Conservation (phyloP, 53 echinoderm and acorn worm species). For the Patiria pectinifera region DNA sequence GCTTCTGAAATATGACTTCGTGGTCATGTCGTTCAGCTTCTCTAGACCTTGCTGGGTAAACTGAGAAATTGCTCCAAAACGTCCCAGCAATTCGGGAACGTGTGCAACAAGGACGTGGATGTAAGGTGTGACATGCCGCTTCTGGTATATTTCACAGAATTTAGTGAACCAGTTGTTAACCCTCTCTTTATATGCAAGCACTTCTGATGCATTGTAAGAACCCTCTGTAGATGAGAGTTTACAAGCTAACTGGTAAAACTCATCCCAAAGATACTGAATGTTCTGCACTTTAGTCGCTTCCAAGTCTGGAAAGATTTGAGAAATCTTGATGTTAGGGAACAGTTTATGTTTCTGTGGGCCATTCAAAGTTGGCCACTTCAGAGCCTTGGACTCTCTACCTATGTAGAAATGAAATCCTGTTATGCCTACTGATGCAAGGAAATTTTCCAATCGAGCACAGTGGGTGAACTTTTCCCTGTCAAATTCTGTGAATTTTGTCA, state of each 20-base stretch:
- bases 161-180: conserved; percentile 31
- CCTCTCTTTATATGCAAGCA: conserved; percentile 36
- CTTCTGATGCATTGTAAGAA: conserved; percentile 26
- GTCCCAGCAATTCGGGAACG: conserved; percentile 41
- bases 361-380: neutral
- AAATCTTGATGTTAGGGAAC: conserved; percentile 32
- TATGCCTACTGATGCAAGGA: conserved; percentile 21
- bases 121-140: conserved; percentile 56
- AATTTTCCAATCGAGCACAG: conserved; percentile 28
- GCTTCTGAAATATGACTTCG: conserved; percentile 53
- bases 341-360: no score
- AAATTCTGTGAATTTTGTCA: conserved; percentile 24
- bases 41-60: conserved; percentile 63
- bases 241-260: conserved; percentile 30
- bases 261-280: conserved; percentile 47
- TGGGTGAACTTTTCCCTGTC: conserved; percentile 30
- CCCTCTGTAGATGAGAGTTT: conserved; percentile 35
- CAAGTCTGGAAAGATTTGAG: conserved; percentile 43
- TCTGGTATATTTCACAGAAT: conserved; percentile 50
- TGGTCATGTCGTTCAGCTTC: conserved; percentile 59
- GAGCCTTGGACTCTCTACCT: conserved; percentile 10
- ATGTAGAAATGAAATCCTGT: conserved; percentile 40
- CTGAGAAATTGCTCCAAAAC: conserved; percentile 39
- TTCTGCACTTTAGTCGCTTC: conserved; percentile 15
- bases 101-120: conserved; percentile 58